Conservation (phyloP, 1,140 invertebrate species). For the Agraylea sexmaculata region DNA sequence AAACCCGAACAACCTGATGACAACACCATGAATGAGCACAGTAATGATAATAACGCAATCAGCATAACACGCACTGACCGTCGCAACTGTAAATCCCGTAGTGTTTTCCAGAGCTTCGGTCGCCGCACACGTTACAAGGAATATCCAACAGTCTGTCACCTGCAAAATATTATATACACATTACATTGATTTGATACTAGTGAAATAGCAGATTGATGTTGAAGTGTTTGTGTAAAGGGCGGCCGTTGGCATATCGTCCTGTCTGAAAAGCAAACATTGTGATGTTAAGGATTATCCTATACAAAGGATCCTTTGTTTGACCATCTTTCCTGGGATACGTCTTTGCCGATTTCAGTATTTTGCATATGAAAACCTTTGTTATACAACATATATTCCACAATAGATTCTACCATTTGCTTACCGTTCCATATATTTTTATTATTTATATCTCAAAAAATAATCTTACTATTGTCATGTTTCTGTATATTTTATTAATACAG, state of each 20-base stretch:
- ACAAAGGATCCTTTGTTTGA: conserved; percentile 20
- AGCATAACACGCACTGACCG: conserved; percentile 49
- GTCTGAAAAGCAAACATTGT: background rate
- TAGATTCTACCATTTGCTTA: no score
- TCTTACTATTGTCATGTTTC: no score
- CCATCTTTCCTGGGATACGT: no score
- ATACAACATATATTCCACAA: no score
- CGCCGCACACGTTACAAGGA: conserved; percentile 92
- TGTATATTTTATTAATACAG: no score
- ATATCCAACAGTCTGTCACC: conserved; percentile 90
- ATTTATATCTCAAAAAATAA: no score
- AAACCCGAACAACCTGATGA: conserved; percentile 85
- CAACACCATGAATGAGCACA: conserved; percentile 6
- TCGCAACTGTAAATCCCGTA: conserved; percentile 97
- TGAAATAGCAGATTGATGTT: no score
- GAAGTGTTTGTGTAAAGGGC: no score
- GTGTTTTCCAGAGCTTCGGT: conserved; percentile 92
- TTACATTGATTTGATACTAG: background rate
- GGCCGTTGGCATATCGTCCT: background rate
- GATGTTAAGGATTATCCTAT: conserved; percentile 10
- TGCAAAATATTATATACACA: no score
- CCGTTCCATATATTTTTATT: no score
- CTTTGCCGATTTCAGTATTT: no score
- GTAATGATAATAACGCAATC: background rate
- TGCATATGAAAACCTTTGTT: no score